Evolutionary conservation across 2,888 invertebrate genomes (phyloP), one percentile per base, ranked within the genome.

Genomic region (Gasteruption jaculator): DNA sequence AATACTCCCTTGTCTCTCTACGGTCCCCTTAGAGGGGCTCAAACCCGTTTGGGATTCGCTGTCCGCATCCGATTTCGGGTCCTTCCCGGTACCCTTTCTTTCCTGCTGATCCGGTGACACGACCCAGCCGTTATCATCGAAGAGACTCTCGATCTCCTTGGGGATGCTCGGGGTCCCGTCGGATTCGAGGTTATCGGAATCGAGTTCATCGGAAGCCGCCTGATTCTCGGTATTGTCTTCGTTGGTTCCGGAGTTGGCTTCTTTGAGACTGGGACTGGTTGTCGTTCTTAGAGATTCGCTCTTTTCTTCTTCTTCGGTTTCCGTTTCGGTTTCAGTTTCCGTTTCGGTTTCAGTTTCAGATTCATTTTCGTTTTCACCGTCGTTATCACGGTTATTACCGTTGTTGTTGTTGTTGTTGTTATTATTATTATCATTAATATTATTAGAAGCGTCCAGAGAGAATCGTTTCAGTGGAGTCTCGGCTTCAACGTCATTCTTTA

Each of bases 61-160:
- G n/a, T n/a, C n/a, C n/a, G n/a, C n/a, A n/a, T n/a, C n/a, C n/a
- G 16, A 6, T n/a, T 11, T 15, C 32, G 18, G 16, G n/a, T 10
- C 5, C 14, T 4, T 31, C 30, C 20, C 14, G 21, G 12, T 3
- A 14, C n/a, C 16, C 5, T 0, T n/a, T 16, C 24, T 10, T 22
- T 22, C 10, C 24, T 22, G 7, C 24, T 7, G 24, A 10, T 22
- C n/a, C n/a, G n/a, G n/a, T n/a, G n/a, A n/a, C n/a, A n/a, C 57
- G 11, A 70, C 59, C 68, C 70, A 70, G 20, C 69, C 69, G 43
- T 66, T 66, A 25, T 68, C 67, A 46, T 69, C 69, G 44, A 69
- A 65, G 27, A 63, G 46, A 43, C 61, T 65, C 35, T 63, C 65
- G 36, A 54, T 47, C 29, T 52, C 46, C 32, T 54, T 56, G 16